A percentile compares a stretch with the other conserved stretches of the same genome.
Evolutionary conservation across 2,888 invertebrate species (phyloP).

Genomic region (Ecliptopera silaceata): DNA sequence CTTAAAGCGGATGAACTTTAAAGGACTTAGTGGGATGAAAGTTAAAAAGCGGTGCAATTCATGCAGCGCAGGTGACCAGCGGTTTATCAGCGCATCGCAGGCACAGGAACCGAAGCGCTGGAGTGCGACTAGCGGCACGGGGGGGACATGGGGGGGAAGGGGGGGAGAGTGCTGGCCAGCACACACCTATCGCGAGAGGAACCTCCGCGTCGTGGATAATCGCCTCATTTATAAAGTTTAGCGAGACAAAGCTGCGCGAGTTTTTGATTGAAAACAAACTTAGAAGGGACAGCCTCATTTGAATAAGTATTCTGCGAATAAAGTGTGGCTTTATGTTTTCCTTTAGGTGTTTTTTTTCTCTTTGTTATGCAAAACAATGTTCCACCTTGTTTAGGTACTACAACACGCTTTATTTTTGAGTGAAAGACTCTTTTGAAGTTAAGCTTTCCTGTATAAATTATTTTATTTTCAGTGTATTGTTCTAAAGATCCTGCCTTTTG

Average conservation of each 20-base stretch:
- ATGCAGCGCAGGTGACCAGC: constrained; percentile 81
- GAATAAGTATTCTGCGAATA: constrained; percentile 83
- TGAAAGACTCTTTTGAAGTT: constrained; percentile 83
- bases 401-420: constrained; percentile 83
- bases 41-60: constrained; percentile 81
- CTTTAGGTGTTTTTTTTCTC: constrained; percentile 81
- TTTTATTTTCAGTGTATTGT: constrained; percentile 81
- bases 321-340: constrained; percentile 84
- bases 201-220: constrained; percentile 74
- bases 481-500: constrained; percentile 74
- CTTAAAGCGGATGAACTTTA: constrained; percentile 75
- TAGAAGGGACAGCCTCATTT: constrained; percentile 83
- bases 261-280: constrained; percentile 84
- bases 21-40: constrained; percentile 74
- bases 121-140: constrained; percentile 28
- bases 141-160: constrained; percentile 18
- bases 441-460: constrained; percentile 82
- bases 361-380: constrained; percentile 84
- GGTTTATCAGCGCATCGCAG: constrained; percentile 77
- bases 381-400: constrained; percentile 83
- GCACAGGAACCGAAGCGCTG: constrained; percentile 38
- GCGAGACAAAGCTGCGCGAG: constrained; percentile 80
- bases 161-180: constrained; percentile 44
- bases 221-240: constrained; percentile 84
- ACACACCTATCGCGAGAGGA: constrained; percentile 67